Evolutionary conservation across 2,113 vertebrate genomes (phyloP).

Genomic region (Tupaia tana): DNA sequence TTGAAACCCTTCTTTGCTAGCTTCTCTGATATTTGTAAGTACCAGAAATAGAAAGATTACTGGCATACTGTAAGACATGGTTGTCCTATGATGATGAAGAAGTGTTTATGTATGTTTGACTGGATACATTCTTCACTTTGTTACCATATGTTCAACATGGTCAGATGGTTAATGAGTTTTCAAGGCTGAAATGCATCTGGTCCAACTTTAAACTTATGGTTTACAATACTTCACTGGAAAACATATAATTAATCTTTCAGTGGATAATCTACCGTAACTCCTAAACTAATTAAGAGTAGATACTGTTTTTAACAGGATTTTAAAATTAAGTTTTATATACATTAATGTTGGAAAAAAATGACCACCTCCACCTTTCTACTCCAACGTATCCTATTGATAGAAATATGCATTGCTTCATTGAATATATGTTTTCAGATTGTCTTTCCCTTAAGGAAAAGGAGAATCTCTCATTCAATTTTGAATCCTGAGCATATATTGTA

Average conservation of each 20-base stretch:
- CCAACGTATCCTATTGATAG: background rate
- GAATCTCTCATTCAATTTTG: constrained; percentile 39
- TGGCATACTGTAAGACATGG: constrained; percentile 61
- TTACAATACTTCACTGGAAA: constrained; percentile 80
- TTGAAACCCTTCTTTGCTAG: background rate
- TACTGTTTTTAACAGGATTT: constrained; percentile 57
- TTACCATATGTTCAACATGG: constrained; percentile 82
- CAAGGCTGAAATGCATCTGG: constrained; percentile 81
- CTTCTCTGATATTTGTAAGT: constrained; percentile 55
- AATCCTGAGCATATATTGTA: constrained; percentile 53
- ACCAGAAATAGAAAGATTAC: constrained; percentile 58
- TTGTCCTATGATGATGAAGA: constrained; percentile 76
- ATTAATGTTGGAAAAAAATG: background rate
- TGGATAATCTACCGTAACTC: constrained; percentile 81
- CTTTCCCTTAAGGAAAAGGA: constrained; percentile 61
- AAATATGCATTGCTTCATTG: background rate
- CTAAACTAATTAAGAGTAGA: constrained; percentile 77
- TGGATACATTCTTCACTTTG: constrained; percentile 81
- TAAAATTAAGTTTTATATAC: constrained; percentile 69
- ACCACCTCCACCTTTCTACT: accelerated
- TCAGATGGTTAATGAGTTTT: constrained; percentile 84
- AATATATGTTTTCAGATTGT: background rate
- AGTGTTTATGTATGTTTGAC: constrained; percentile 79
- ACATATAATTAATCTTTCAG: constrained; percentile 80
- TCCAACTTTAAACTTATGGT: constrained; percentile 82